Percentiles rank a stretch among this genome's conserved stretches.
Evolutionary conservation across 2,888 invertebrate genomes (phyloP).

Genomic region (Tetrapedia diversipes): DNA sequence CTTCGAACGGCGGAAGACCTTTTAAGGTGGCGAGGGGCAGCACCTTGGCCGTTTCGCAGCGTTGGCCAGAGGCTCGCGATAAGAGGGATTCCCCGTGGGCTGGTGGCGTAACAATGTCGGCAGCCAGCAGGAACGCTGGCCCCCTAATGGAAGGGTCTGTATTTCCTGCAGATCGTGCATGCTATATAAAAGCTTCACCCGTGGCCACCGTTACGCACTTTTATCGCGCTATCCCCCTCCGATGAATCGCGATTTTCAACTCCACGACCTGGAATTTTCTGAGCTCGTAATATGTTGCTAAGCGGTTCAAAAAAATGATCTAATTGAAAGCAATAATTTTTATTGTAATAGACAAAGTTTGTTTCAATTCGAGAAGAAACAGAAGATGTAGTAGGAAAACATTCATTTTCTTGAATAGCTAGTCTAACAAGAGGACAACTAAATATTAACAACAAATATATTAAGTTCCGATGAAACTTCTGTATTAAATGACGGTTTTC

Average conservation of each 20-base stretch:
- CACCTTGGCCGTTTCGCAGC: conserved; percentile 41
- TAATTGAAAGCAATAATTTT: too few relatives aligned
- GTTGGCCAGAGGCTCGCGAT: conserved; percentile 59
- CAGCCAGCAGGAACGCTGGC: conserved; percentile 54
- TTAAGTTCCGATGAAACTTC: too few relatives aligned
- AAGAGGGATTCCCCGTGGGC: conserved; percentile 61
- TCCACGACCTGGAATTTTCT: conserved; percentile 29
- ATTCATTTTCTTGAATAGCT: too few relatives aligned
- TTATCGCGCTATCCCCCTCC: conserved; percentile 5
- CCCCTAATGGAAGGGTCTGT: conserved; percentile 76
- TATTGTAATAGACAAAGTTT: too few relatives aligned
- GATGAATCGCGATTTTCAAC: conserved; percentile 19
- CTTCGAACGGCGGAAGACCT: conserved; percentile 44
- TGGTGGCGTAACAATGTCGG: conserved; percentile 72
- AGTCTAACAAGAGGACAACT: too few relatives aligned
- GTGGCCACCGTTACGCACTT: conserved; percentile 46
- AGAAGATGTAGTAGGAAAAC: too few relatives aligned
- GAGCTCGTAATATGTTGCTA: too few relatives aligned
- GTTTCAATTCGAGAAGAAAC: too few relatives aligned
- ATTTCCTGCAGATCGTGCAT: conserved; percentile 80
- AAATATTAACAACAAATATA: too few relatives aligned
- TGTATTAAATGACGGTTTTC: too few relatives aligned
- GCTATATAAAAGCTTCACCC: conserved; percentile 74
- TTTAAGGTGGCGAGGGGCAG: conserved; percentile 67
- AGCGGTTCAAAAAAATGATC: too few relatives aligned